These are phyloP conservation scores for Calycopis cecrops DNA, from an alignment of 1,140 invertebrate species.

Conservation along the genomic window DNA sequence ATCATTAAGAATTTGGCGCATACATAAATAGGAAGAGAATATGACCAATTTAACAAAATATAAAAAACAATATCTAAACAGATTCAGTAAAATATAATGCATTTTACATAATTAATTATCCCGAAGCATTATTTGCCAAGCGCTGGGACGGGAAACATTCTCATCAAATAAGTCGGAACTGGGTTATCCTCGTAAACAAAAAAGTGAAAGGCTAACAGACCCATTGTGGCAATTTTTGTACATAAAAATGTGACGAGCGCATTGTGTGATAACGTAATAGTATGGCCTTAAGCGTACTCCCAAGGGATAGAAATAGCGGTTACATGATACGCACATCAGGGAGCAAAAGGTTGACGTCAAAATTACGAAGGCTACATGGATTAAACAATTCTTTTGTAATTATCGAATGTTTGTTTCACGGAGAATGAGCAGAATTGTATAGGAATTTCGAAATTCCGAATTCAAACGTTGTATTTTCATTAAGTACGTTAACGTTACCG, in stretches of 20 bases:
- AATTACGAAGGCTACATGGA: slow-evolving; percentile 43
- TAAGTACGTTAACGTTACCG: too few relatives aligned
- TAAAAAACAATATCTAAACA: not conserved
- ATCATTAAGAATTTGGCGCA: not conserved
- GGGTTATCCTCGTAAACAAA: slow-evolving; percentile 10
- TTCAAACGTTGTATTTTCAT: too few relatives aligned
- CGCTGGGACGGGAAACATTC: not conserved
- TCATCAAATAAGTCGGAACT: slow-evolving; percentile 9
- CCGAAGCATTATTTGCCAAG: not conserved
- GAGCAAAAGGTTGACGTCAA: slow-evolving; percentile 23
- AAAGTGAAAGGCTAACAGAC: slow-evolving; percentile 3
- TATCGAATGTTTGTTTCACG: not conserved
- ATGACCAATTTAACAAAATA: not conserved
- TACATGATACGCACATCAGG: slow-evolving; percentile 45
- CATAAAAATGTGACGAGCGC: slow-evolving; percentile 43
- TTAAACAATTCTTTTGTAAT: slow-evolving; percentile 1
- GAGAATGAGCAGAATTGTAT: too few relatives aligned
- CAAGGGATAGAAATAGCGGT: slow-evolving; percentile 42
- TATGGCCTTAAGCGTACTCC: slow-evolving; percentile 44
- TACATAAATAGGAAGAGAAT: not conserved
- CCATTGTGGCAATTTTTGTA: slow-evolving; percentile 5
- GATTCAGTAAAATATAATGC: slow-evolving; percentile 1
- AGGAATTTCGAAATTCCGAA: too few relatives aligned
- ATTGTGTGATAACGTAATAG: slow-evolving; percentile 50
- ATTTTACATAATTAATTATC: slow-evolving; percentile 5